A percentile compares a stretch with the other conserved stretches of the same genome.
phyloP scores from a whole-genome alignment of 2,113 vertebrate genomes.

The Eptesicus fuscus region DNA sequence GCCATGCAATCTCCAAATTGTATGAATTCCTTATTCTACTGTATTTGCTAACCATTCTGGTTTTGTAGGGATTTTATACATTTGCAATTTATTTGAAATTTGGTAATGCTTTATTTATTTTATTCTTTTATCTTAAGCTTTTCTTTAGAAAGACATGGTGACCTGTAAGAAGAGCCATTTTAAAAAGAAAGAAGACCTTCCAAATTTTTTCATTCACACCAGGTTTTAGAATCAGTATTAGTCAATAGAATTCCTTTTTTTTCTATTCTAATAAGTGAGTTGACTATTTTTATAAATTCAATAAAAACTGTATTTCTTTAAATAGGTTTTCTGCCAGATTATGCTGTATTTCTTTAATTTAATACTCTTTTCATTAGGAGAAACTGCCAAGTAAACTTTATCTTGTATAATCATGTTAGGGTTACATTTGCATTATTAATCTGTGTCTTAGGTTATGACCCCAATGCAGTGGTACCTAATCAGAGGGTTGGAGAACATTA shows the following conservation, averaged over 20 bases:
- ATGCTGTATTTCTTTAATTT: constrained; percentile 32
- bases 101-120: neutral
- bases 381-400: neutral
- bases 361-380: neutral
- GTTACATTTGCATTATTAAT: constrained; percentile 31
- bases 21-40: neutral
- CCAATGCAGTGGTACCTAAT: neutral
- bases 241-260: constrained; percentile 5
- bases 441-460: neutral
- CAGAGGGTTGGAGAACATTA: neutral
- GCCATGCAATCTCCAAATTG: neutral
- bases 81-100: neutral
- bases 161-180: neutral
- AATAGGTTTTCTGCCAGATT: constrained; percentile 10
- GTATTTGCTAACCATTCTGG: neutral
- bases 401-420: neutral
- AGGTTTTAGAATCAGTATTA: neutral
- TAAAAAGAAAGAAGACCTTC: neutral
- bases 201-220: neutral
- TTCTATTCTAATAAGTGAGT: neutral
- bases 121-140: neutral
- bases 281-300: constrained; percentile 10
- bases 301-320: neutral
- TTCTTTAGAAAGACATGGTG: neutral
- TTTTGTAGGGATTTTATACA: neutral